phyloP scores from a whole-genome alignment of 2,113 vertebrate species.

The Eulemur macaco region DNA sequence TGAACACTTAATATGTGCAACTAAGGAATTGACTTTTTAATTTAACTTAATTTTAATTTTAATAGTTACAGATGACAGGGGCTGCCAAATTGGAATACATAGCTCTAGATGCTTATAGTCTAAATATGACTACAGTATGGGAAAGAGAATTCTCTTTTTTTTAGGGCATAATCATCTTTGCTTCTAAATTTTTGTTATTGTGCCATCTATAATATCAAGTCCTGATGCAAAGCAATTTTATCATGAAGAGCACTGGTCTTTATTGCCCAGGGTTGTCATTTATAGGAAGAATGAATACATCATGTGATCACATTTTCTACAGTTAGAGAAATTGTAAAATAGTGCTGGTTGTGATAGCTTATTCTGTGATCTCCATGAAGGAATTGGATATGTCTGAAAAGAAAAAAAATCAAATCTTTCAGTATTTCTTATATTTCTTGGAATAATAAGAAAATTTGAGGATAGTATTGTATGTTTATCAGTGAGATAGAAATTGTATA shows the following conservation, averaged over 20 bases:
- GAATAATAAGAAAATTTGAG: conserved; percentile 35
- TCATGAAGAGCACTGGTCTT: background rate
- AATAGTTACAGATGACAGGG: background rate
- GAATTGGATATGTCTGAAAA: background rate
- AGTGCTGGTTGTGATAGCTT: conserved; percentile 49
- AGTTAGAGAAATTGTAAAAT: conserved; percentile 44
- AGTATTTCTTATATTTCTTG: conserved; percentile 43
- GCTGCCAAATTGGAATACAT: background rate
- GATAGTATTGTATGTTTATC: background rate
- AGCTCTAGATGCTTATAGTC: background rate
- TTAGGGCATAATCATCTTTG: background rate
- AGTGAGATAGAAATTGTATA: background rate
- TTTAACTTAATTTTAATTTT: background rate
- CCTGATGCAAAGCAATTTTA: conserved; percentile 1
- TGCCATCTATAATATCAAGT: background rate
- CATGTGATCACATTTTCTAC: conserved; percentile 54
- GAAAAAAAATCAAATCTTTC: background rate
- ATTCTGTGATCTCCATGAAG: background rate
- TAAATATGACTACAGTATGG: background rate
- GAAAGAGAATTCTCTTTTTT: background rate
- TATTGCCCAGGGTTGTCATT: conserved; percentile 47
- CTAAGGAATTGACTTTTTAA: background rate
- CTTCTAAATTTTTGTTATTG: background rate
- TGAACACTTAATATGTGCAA: background rate
- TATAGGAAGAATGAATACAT: conserved; percentile 50